Conservation (phyloP, 2,888 invertebrate genomes). For the Aethes cnicana region DNA sequence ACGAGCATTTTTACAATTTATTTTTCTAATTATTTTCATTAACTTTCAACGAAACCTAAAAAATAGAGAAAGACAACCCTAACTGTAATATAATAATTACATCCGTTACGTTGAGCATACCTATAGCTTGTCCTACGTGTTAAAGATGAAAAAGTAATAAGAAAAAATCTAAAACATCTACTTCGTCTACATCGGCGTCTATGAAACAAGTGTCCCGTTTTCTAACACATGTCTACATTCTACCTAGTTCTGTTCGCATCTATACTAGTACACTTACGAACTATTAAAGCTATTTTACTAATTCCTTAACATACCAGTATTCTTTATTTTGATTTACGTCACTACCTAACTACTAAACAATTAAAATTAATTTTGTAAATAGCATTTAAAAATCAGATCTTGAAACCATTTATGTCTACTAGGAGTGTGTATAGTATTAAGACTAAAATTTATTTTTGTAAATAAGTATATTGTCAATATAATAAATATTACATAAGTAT, state of each 20-base stretch:
- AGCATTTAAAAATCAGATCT: slow-evolving; percentile 29
- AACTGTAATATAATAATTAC: slow-evolving; percentile 9
- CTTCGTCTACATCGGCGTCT: slow-evolving; percentile 10
- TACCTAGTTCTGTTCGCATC: slow-evolving; percentile 22
- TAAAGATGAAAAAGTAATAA: slow-evolving; percentile 3
- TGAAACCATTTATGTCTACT: slow-evolving; percentile 25
- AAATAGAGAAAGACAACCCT: slow-evolving; percentile 35
- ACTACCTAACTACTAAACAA: slow-evolving; percentile 29
- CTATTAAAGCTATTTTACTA: slow-evolving; percentile 80
- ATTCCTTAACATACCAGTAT: slow-evolving; percentile 44
- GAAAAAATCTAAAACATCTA: slow-evolving; percentile 17
- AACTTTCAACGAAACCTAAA: too few relatives aligned
- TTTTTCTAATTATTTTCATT: too few relatives aligned
- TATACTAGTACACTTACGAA: slow-evolving; percentile 47
- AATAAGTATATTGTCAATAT: slow-evolving; percentile 54
- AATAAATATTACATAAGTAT: slow-evolving; percentile 45
- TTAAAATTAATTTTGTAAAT: slow-evolving; percentile 32
- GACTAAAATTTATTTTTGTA: slow-evolving; percentile 38
- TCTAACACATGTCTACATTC: slow-evolving; percentile 11
- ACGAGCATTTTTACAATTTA: too few relatives aligned
- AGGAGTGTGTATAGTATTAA: slow-evolving; percentile 24
- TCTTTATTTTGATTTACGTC: slow-evolving; percentile 32
- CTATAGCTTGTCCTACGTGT: slow-evolving; percentile 47
- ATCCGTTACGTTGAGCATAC: slow-evolving; percentile 63
- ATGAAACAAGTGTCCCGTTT: slow-evolving; percentile 3